Evolutionary conservation across 2,888 invertebrate genomes (phyloP).

Genomic region (Andrena haemorrhoa): DNA sequence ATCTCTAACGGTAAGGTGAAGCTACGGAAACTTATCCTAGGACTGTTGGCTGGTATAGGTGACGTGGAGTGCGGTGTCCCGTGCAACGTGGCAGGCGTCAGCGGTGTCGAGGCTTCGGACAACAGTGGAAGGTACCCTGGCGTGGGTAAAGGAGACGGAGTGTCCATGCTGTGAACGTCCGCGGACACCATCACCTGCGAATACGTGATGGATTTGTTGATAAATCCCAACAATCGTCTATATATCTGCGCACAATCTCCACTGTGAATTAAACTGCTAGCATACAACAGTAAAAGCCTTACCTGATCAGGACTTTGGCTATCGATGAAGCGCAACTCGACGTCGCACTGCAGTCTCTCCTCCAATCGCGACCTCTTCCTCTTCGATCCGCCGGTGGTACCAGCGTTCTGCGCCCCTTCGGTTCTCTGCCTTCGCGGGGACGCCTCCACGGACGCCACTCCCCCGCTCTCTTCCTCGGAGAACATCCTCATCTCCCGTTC

Average conservation of each 20-base stretch:
- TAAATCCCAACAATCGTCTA: background rate
- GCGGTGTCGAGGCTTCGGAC: conserved; percentile 82
- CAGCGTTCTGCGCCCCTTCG: conserved; percentile 85
- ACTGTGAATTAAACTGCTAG: no score
- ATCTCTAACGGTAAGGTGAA: conserved; percentile 82
- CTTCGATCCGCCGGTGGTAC: conserved; percentile 80
- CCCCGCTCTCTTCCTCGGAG: conserved; percentile 93
- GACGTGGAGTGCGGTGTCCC: conserved; percentile 79
- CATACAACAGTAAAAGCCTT: background rate
- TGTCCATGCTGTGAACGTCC: conserved; percentile 84
- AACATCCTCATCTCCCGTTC: conserved; percentile 95
- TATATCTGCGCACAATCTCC: no score
- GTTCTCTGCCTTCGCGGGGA: conserved; percentile 83
- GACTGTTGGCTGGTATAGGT: conserved; percentile 80
- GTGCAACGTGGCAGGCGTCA: conserved; percentile 81
- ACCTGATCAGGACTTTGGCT: conserved; percentile 90
- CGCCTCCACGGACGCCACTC: conserved; percentile 86
- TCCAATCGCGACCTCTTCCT: conserved; percentile 90
- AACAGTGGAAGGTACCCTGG: conserved; percentile 82
- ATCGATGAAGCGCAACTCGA: conserved; percentile 92
- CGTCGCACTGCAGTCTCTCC: conserved; percentile 89
- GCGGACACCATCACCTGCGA: conserved; percentile 84
- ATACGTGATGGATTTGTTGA: background rate
- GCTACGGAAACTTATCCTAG: conserved; percentile 84
- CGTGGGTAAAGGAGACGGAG: conserved; percentile 82